Percentiles rank a stretch among this genome's conserved stretches.
phyloP scores from a whole-genome alignment of 2,888 invertebrate species.

The Leptarthrus brevirostris region DNA sequence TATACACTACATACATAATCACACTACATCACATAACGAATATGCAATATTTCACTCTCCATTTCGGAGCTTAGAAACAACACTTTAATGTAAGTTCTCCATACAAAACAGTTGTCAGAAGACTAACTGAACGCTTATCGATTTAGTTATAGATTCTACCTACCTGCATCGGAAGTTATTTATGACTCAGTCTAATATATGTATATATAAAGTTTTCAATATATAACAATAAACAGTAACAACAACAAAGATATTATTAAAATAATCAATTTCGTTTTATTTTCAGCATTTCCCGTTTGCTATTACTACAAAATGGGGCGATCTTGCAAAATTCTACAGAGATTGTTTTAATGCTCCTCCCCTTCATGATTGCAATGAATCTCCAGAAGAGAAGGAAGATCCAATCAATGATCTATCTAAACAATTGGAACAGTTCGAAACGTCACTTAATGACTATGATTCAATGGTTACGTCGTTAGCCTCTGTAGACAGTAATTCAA shows the following conservation, averaged over 20 bases:
- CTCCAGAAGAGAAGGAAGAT: constrained; percentile 43
- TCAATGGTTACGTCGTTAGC: constrained; percentile 65
- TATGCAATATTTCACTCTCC: too few species aligned
- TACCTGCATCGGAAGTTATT: too few species aligned
- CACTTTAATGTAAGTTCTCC: too few species aligned
- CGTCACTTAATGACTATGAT: constrained; percentile 66
- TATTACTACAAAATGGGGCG: constrained; percentile 65
- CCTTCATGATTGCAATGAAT: constrained; percentile 56
- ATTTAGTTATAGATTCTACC: too few species aligned
- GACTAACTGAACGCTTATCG: too few species aligned
- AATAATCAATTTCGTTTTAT: not conserved
- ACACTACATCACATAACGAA: too few species aligned
- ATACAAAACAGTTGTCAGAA: too few species aligned
- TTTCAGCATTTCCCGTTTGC: constrained; percentile 67
- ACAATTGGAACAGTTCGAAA: constrained; percentile 67
- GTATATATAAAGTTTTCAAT: too few species aligned
- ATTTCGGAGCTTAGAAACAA: too few species aligned
- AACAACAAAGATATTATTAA: not conserved
- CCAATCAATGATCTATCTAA: constrained; percentile 64
- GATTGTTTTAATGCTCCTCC: constrained; percentile 66
- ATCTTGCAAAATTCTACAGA: constrained; percentile 67
- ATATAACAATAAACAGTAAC: not conserved
- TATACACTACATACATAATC: too few species aligned
- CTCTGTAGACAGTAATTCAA: constrained; percentile 55
- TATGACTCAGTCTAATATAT: too few species aligned